Evolutionary conservation across 2,113 vertebrate genomes (phyloP).

Genomic region (Platichthys flesus): DNA sequence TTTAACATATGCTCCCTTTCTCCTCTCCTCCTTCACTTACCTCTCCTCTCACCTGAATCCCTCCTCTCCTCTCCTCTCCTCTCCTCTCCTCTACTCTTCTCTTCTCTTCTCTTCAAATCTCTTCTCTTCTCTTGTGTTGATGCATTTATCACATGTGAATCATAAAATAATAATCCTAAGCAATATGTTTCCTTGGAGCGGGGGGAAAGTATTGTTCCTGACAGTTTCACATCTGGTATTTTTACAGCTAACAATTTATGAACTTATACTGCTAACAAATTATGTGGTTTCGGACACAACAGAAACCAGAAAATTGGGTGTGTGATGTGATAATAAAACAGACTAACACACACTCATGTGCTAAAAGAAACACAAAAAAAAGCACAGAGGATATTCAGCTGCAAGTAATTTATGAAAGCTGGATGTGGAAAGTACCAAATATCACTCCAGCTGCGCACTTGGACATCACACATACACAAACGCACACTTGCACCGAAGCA

Average conservation of each 20-base stretch:
- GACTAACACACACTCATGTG: conserved; percentile 34
- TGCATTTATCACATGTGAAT: conserved; percentile 36
- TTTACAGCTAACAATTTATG: conserved; percentile 59
- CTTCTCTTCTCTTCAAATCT: not conserved
- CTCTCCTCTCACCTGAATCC: conserved; percentile 12
- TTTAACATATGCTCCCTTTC: conserved; percentile 29
- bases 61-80: not conserved
- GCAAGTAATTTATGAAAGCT: conserved; percentile 70
- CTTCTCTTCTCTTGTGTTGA: conserved; percentile 13
- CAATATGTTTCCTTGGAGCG: conserved; percentile 5
- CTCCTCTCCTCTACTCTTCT: not conserved
- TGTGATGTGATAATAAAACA: conserved; percentile 66
- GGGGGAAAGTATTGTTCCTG: conserved; percentile 18
- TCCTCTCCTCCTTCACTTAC: not conserved
- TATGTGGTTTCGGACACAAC: conserved; percentile 58
- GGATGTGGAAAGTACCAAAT: conserved; percentile 84
- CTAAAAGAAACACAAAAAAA: conserved; percentile 70
- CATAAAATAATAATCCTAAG: conserved; percentile 34
- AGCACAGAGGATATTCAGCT: conserved; percentile 61
- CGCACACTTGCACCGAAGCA: too few relatives aligned
- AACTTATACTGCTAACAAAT: conserved; percentile 68
- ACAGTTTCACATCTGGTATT: conserved; percentile 61
- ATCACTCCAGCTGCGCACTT: conserved; percentile 68
- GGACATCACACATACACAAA: conserved; percentile 25
- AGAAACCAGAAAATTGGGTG: conserved; percentile 67